phyloP scores from a whole-genome alignment of 2,797 vertebrate genomes.

The Gymnothorax javanicus region DNA sequence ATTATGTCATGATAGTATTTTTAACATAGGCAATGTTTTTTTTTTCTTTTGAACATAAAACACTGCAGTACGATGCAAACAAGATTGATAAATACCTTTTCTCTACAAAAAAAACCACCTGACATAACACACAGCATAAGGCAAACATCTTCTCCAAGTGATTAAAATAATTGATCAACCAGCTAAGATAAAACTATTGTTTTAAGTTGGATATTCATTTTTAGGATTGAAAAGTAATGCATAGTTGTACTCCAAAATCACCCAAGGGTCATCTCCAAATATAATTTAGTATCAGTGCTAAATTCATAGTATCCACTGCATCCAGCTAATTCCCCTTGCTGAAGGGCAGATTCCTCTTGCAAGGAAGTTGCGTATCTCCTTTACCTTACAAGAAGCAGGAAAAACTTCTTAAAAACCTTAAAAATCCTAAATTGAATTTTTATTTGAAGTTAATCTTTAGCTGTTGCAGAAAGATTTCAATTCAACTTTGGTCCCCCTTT shows the following conservation, averaged over 20 bases:
- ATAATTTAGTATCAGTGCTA: not conserved
- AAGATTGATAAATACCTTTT: not conserved
- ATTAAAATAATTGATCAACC: not conserved
- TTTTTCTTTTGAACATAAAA: not conserved
- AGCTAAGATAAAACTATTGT: not conserved
- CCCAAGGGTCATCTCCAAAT: not conserved
- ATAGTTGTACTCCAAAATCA: not conserved
- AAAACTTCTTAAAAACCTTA: not conserved
- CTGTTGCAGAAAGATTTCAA: not conserved
- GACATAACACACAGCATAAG: not conserved
- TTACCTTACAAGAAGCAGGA: not conserved
- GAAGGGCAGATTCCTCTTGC: not conserved
- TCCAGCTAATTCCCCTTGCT: not conserved
- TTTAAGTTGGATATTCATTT: not conserved
- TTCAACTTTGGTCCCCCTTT: slow-evolving; percentile 5
- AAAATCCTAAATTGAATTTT: not conserved
- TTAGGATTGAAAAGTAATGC: not conserved
- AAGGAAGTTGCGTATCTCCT: not conserved
- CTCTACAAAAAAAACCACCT: not conserved
- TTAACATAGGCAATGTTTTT: not conserved
- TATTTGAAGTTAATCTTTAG: not conserved
- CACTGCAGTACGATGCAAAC: not conserved
- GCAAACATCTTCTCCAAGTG: not conserved
- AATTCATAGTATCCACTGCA: not conserved
- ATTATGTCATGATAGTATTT: not conserved